Conservation (phyloP, 2,797 vertebrate genomes). For the Chloroceryle inda region DNA sequence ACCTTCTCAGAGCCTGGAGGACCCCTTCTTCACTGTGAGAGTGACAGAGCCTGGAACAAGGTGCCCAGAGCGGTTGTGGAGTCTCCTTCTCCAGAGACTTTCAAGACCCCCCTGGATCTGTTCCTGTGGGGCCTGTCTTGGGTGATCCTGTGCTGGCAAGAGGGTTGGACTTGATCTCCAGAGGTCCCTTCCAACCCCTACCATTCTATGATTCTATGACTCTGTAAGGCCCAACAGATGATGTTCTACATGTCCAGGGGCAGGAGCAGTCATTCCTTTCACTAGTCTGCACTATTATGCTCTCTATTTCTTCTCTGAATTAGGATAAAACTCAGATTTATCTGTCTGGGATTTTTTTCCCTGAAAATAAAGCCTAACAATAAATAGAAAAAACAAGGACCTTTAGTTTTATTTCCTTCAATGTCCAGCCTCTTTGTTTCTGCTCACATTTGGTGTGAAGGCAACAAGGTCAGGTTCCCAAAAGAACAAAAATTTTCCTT, state of each 20-base stretch:
- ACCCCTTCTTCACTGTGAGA: neutral
- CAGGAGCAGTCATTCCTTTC: neutral
- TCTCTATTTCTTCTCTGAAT: neutral
- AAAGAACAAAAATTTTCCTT: neutral
- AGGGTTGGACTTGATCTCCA: too few species aligned
- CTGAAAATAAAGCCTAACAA: neutral
- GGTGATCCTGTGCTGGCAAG: too few species aligned
- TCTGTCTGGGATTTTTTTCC: neutral
- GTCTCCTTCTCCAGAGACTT: too few species aligned
- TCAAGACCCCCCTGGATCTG: too few species aligned
- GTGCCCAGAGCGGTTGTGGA: too few species aligned
- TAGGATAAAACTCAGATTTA: neutral
- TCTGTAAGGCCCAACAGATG: neutral
- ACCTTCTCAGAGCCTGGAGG: neutral
- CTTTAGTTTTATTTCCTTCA: neutral
- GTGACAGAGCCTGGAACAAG: too few species aligned
- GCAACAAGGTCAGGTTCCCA: neutral
- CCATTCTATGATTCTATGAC: too few species aligned
- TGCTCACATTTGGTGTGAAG: neutral
- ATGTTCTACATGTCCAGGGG: neutral
- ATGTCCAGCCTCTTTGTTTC: neutral
- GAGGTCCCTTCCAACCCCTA: too few species aligned
- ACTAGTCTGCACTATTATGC: neutral
- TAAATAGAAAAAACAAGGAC: neutral
- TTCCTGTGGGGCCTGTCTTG: too few species aligned